Conservation (phyloP, 2,113 vertebrate species). For the Sterrhoptilus dennistouni region DNA sequence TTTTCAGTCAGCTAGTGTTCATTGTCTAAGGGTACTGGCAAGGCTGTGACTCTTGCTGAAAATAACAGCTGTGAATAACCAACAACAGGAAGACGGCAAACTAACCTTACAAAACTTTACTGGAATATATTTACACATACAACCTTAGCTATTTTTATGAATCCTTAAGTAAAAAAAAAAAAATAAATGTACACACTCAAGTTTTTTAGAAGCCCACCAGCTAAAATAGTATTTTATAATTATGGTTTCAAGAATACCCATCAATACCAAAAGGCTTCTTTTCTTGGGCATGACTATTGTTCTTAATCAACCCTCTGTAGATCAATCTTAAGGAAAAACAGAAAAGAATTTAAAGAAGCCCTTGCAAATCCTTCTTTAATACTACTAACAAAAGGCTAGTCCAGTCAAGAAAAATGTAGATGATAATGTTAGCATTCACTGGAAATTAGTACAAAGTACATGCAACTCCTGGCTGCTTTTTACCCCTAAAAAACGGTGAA, state of each 20-base stretch:
- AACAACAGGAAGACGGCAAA: not conserved
- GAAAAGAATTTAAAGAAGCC: not conserved
- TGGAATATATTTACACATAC: not conserved
- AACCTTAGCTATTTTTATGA: not conserved
- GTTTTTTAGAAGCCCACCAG: not conserved
- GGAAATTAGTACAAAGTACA: not conserved
- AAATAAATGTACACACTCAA: rapidly evolving
- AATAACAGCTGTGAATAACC: not conserved
- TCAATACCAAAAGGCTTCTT: not conserved
- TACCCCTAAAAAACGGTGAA: not conserved
- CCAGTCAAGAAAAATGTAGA: not conserved
- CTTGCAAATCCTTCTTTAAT: not conserved
- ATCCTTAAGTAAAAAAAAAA: not conserved
- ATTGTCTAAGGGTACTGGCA: not conserved
- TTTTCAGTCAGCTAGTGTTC: not conserved
- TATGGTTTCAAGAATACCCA: not conserved
- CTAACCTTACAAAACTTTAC: not conserved
- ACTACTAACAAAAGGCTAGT: not conserved
- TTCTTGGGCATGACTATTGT: not conserved
- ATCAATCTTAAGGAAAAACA: not conserved
- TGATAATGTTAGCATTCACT: rapidly evolving
- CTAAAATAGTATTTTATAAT: not conserved
- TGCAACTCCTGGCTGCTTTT: not conserved
- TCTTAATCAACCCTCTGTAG: not conserved
- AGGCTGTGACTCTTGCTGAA: not conserved